Percentiles rank a stretch among this genome's conserved stretches.
These are phyloP conservation scores for Drosophila nannoptera DNA, from an alignment of 1,140 invertebrate species.

Conservation along the genomic window DNA sequence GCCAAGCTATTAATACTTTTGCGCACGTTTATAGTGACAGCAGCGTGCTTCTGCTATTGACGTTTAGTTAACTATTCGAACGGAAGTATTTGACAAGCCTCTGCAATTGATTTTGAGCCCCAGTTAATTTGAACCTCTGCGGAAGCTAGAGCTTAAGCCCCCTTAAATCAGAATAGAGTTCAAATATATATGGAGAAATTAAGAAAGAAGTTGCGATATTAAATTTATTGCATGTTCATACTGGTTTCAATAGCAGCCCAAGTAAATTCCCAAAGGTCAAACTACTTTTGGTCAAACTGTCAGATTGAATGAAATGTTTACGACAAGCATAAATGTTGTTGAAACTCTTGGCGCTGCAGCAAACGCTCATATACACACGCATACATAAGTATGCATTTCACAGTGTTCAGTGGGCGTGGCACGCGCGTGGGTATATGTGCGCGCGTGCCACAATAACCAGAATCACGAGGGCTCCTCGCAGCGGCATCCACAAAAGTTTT, in stretches of 20 bases:
- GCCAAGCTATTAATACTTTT: no score
- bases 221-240: constrained; percentile 13
- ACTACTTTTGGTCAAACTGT: constrained; percentile 46
- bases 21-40: no score
- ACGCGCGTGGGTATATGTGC: constrained; percentile 17
- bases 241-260: constrained; percentile 21
- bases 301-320: constrained; percentile 46
- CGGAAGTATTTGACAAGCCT: no score
- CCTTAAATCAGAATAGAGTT: constrained; percentile 20
- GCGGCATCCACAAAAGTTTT: constrained; percentile 55
- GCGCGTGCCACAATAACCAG: constrained; percentile 26
- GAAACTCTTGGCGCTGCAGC: constrained; percentile 29
- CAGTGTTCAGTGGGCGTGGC: constrained; percentile 19
- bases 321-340: constrained; percentile 43
- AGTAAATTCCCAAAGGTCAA: constrained; percentile 44
- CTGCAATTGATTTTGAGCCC: background rate
- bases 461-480: constrained; percentile 41
- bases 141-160: constrained; percentile 6
- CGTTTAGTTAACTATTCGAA: no score
- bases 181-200: constrained; percentile 12
- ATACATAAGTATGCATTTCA: constrained; percentile 15
- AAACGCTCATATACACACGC: constrained; percentile 16
- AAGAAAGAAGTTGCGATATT: background rate
- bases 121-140: background rate
- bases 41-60: no score